A percentile compares a stretch with the other conserved stretches of the same genome.
Conservation (phyloP, 1,140 invertebrate genomes). For the Lepidurus packardi region DNA sequence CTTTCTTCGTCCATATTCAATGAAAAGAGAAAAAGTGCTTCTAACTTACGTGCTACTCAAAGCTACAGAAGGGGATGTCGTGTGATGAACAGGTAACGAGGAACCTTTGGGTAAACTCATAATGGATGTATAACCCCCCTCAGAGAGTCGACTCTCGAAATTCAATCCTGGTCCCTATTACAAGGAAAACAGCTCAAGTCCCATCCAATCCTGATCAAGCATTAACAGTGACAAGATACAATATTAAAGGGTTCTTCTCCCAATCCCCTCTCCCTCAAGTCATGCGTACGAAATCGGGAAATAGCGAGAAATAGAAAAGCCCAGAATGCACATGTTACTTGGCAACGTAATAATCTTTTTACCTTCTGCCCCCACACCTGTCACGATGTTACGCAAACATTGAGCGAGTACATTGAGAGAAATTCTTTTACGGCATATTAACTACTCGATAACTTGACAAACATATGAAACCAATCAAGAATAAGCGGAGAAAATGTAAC, state of each 20-base stretch:
- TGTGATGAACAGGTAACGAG: slow-evolving; percentile 11
- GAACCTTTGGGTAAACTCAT: slow-evolving; percentile 15
- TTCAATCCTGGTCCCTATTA: background rate
- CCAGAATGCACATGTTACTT: too few species aligned
- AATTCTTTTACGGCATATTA: too few species aligned
- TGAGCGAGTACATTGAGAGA: too few species aligned
- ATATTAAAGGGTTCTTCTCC: too few species aligned
- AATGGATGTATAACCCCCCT: background rate
- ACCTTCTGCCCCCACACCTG: too few species aligned
- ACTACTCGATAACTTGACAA: background rate
- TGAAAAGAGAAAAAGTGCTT: background rate
- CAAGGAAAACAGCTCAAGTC: background rate
- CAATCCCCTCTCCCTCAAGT: too few species aligned
- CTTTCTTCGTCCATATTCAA: background rate
- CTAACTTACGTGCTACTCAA: background rate
- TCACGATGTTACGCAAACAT: too few species aligned
- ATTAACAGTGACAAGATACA: background rate
- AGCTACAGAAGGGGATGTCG: slow-evolving; percentile 7
- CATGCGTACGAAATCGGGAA: too few species aligned
- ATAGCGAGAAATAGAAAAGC: too few species aligned
- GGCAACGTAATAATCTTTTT: too few species aligned
- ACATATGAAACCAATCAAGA: background rate
- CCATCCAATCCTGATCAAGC: background rate
- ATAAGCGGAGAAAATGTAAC: background rate
- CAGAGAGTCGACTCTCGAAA: slow-evolving; percentile 3